phyloP scores from a whole-genome alignment of 1,140 invertebrate genomes.

The Trachymyrmex septentrionalis region DNA sequence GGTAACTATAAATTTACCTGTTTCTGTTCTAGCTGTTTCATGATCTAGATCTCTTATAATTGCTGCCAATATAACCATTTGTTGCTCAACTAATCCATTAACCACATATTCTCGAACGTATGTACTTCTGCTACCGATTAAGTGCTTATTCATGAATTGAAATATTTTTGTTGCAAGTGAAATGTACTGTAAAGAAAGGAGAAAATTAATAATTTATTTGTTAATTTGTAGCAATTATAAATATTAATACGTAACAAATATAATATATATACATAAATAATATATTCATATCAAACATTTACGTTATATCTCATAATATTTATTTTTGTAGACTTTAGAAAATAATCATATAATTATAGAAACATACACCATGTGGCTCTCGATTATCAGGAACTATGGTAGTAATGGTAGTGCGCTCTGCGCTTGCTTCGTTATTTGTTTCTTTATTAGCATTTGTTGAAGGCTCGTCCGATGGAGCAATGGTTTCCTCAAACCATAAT shows the following conservation, averaged over 20 bases:
- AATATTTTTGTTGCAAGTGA: constrained; percentile 93
- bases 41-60: constrained; percentile 95
- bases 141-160: constrained; percentile 90
- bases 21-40: constrained; percentile 93
- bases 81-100: constrained; percentile 90
- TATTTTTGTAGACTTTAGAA: constrained; percentile 32
- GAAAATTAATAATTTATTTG: constrained; percentile 30
- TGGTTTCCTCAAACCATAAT: constrained; percentile 96
- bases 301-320: constrained; percentile 13
- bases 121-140: constrained; percentile 89
- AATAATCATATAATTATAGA: constrained; percentile 69
- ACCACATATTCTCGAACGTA: constrained; percentile 87
- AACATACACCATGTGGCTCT: constrained; percentile 94
- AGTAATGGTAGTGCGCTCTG: constrained; percentile 80
- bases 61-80: constrained; percentile 93
- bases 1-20: constrained; percentile 86
- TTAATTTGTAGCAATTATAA: constrained; percentile 37
- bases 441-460: constrained; percentile 87
- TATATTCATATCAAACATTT: background rate
- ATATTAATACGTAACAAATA: background rate
- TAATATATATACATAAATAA: background rate
- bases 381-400: constrained; percentile 95
- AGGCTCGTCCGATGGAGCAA: constrained; percentile 91
- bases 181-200: constrained; percentile 89
- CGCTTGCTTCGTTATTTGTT: constrained; percentile 86